A percentile compares a stretch with the other conserved stretches of the same genome.
Conservation (phyloP, 2,888 invertebrate species). For the Lucinisca nassula region DNA sequence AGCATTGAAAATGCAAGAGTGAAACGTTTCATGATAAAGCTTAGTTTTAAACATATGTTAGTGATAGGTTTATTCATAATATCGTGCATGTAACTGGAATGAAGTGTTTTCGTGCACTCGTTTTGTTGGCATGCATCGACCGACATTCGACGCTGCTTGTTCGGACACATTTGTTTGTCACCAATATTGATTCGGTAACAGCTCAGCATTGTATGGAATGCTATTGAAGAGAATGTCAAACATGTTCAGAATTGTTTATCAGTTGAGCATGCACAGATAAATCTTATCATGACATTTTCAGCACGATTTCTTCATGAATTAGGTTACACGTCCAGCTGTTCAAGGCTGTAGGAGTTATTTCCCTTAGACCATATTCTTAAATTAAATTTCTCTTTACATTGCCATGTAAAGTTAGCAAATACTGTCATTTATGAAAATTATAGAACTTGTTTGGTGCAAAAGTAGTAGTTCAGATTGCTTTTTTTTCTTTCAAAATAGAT, state of each 20-base stretch:
- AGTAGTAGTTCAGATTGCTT: too few relatives aligned
- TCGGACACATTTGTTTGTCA: slow-evolving; percentile 48
- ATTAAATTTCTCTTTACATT: too few relatives aligned
- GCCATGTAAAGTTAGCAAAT: too few relatives aligned
- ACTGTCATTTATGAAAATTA: too few relatives aligned
- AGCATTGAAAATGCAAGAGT: neutral
- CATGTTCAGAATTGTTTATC: neutral
- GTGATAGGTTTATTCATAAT: too few relatives aligned
- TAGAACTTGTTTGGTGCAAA: too few relatives aligned
- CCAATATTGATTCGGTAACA: slow-evolving; percentile 46
- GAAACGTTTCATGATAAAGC: neutral
- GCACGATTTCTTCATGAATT: slow-evolving; percentile 38
- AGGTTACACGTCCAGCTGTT: slow-evolving; percentile 18
- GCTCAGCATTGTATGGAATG: neutral
- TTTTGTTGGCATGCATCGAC: slow-evolving; percentile 65
- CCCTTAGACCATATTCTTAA: neutral
- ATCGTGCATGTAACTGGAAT: too few relatives aligned
- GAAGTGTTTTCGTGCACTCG: too few relatives aligned
- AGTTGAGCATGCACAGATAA: slow-evolving; percentile 44
- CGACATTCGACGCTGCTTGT: slow-evolving; percentile 53
- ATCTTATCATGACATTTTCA: slow-evolving; percentile 9
- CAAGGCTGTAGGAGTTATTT: neutral
- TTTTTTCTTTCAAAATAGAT: too few relatives aligned
- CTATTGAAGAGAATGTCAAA: slow-evolving; percentile 14
- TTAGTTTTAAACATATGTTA: too few relatives aligned